Percentiles rank a stretch among this genome's conserved stretches.
These are phyloP conservation scores for Sebastes taczanowskii DNA, from an alignment of 2,797 vertebrate species.

Conservation along the genomic window DNA sequence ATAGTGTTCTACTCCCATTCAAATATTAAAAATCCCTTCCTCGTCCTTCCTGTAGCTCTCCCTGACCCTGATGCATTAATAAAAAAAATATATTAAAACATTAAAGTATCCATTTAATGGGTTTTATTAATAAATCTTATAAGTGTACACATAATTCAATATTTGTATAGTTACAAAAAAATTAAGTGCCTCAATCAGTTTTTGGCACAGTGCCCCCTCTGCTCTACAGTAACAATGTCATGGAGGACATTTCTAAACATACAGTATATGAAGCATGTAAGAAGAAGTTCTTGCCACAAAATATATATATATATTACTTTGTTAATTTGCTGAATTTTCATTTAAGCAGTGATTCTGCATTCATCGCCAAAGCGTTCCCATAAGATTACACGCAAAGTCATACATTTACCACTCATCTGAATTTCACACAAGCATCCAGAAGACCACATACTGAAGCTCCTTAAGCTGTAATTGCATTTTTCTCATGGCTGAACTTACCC, in stretches of 20 bases:
- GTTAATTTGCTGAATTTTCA: neutral
- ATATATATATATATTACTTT: slow-evolving; percentile 33
- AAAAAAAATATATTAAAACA: neutral
- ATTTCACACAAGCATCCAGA: neutral
- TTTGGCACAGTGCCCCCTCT: slow-evolving; percentile 8
- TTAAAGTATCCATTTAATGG: neutral
- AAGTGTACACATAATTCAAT: slow-evolving; percentile 8
- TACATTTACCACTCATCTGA: neutral
- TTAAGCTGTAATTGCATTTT: neutral
- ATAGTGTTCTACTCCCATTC: neutral
- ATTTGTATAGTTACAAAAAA: slow-evolving; percentile 19
- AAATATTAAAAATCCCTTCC: neutral
- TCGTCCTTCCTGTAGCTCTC: neutral
- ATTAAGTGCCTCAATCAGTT: neutral
- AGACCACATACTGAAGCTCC: neutral
- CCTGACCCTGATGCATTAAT: neutral
- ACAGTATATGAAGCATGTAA: neutral
- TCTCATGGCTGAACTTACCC: neutral
- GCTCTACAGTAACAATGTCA: slow-evolving; percentile 9
- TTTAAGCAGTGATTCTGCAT: neutral
- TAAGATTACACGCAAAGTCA: slow-evolving; percentile 10
- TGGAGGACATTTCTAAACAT: neutral
- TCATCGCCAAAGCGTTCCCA: neutral
- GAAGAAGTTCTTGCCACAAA: slow-evolving; percentile 5
- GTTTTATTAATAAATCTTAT: slow-evolving; percentile 52